phyloP scores from a whole-genome alignment of 64 coral and sea anemone genomes.

The Pachyseris speciosa region DNA sequence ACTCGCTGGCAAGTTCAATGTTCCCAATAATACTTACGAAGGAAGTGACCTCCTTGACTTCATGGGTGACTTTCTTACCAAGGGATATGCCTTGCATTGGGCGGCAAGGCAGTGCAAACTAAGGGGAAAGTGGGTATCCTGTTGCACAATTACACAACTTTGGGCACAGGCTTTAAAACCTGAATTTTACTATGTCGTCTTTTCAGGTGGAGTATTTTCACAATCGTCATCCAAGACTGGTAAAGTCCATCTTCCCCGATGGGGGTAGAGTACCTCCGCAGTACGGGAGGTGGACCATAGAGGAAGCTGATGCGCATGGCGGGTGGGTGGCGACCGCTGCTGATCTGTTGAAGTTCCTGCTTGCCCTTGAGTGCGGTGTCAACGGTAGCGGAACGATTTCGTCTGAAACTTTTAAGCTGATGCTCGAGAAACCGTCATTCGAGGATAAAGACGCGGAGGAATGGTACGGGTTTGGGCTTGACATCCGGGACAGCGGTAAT shows the following conservation, averaged over 20 bases:
- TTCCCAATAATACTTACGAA: too few relatives aligned
- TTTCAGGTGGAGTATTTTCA: slow-evolving; percentile 44
- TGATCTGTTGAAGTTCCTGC: not conserved
- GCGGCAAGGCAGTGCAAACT: too few relatives aligned
- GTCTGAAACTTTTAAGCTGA: not conserved
- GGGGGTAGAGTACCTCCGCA: slow-evolving; percentile 31
- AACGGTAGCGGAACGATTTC: slow-evolving; percentile 17
- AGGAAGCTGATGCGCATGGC: slow-evolving; percentile 45
- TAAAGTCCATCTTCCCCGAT: slow-evolving; percentile 9
- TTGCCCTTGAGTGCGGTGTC: not conserved
- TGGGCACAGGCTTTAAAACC: not conserved
- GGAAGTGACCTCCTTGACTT: too few relatives aligned
- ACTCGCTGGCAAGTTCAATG: too few relatives aligned
- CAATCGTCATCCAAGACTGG: slow-evolving; percentile 26
- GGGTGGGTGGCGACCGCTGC: slow-evolving; percentile 5
- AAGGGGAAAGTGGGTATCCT: too few relatives aligned
- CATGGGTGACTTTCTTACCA: too few relatives aligned
- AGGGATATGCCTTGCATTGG: too few relatives aligned
- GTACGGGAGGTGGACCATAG: slow-evolving; percentile 46
- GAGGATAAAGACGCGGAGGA: not conserved
- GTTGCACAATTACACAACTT: too few relatives aligned
- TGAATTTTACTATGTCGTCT: not conserved
- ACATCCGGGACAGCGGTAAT: slow-evolving; percentile 10
- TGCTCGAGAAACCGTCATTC: slow-evolving; percentile 35
- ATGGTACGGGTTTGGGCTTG: slow-evolving; percentile 53